A percentile compares a stretch with the other conserved stretches of the same genome.
Conservation (phyloP, 2,797 vertebrate species). For the Scleropages formosus region DNA sequence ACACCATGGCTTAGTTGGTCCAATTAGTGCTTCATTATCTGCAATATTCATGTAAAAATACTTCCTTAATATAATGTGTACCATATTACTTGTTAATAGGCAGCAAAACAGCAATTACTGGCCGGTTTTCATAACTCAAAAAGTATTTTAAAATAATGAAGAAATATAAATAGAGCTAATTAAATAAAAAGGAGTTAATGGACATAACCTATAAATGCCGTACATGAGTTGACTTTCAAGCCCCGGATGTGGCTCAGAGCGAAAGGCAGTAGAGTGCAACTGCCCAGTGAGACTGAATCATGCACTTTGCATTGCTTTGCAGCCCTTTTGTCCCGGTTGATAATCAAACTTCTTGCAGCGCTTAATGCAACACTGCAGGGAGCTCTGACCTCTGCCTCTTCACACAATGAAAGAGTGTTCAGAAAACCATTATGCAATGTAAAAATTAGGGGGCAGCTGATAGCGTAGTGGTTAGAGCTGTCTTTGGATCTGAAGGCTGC, state of each 20-base stretch:
- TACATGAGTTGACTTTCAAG: too few species aligned
- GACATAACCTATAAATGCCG: too few species aligned
- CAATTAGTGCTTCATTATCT: conserved; percentile 4
- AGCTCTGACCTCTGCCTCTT: background rate
- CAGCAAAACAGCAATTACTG: too few species aligned
- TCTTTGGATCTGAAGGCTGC: too few species aligned
- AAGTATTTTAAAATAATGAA: background rate
- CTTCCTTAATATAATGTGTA: too few species aligned
- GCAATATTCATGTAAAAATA: background rate
- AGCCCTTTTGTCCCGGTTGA: background rate
- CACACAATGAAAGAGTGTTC: background rate
- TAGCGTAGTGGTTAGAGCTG: too few species aligned
- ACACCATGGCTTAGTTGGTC: background rate
- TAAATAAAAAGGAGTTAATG: background rate
- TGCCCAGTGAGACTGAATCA: background rate
- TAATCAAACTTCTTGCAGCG: background rate
- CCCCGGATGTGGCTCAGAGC: background rate
- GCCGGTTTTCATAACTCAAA: background rate
- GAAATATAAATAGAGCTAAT: background rate
- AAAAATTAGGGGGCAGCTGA: too few species aligned
- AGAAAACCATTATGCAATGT: too few species aligned
- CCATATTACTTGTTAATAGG: too few species aligned
- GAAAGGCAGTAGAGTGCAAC: background rate
- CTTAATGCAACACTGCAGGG: background rate
- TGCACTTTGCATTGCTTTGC: background rate